Base-by-base conservation (phyloP, 2,797 vertebrate species). In the Oophaga sylvatica region DNA sequence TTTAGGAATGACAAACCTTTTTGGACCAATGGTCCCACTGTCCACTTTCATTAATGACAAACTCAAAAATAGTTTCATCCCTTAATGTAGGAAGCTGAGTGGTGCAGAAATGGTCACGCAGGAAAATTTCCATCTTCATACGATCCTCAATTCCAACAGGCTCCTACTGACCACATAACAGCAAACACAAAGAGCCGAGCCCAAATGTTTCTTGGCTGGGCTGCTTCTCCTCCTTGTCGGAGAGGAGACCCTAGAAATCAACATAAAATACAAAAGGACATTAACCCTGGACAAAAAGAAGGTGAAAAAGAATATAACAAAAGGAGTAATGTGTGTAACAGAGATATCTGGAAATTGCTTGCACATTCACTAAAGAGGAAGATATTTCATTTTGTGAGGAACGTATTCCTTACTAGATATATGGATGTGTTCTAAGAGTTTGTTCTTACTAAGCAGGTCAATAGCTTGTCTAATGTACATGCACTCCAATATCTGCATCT, bases 381-480 rank as follows among this genome's bases (percentile, higher is more conserved):
- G 8, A 19, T 3, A 41, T 45, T 73, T 19, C 19, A 20, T 73
- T 73, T 20, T 73, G 70, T 45, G 35, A 73, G 10, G 31, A n/a
- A 35, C 35, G 6, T 71, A 29, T 67, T 12, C 29, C 22, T 26
- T 41, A 41, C 35, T 41, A 41, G 35, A 4, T 59, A 12, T 70
- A 31, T 70, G n/a, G 11, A 22, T 20, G 19, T 45, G 7, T 2
- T 41, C 19, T 20, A 73, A 19, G 19, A 73, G 20, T 19, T 1
- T 53, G 29, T 45, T 90, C 83, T 87, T 93, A 97, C 96, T 95
- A 89, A 97, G 93, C 83, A 97, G 94, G 92, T 96, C 95, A 57
- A 95, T 96, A 2, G 96, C 95, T 94, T 97, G 96, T 89, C 92
- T 95, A 93, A 97, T 96, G 94, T 96, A 97, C 95, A 96, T 96